phyloP scores from a whole-genome alignment of 1,140 invertebrate genomes.

The Cotesia glomerata region DNA sequence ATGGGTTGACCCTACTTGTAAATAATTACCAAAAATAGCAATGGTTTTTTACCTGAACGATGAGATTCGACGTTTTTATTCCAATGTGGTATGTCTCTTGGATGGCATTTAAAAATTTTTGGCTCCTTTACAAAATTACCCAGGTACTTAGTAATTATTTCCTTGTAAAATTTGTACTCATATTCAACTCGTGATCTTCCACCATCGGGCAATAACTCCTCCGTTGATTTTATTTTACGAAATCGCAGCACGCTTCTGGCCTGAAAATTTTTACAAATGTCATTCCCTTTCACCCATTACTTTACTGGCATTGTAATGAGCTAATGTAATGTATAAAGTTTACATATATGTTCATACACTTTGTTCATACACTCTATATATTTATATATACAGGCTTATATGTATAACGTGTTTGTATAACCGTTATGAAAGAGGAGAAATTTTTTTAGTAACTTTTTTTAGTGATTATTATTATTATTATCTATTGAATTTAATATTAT shows the following conservation, averaged over 20 bases:
- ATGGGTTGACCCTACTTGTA: no score
- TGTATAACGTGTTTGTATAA: not conserved
- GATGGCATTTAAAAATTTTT: constrained; percentile 47
- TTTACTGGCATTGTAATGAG: constrained; percentile 16
- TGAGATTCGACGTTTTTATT: constrained; percentile 37
- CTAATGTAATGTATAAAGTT: not conserved
- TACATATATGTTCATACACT: not conserved
- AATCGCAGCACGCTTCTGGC: constrained; percentile 57
- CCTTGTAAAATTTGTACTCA: constrained; percentile 56
- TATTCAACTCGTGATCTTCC: constrained; percentile 47
- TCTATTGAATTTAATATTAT: not conserved
- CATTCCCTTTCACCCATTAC: constrained; percentile 24
- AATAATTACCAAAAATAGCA: no score
- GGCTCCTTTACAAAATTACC: constrained; percentile 45
- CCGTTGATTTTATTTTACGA: constrained; percentile 48
- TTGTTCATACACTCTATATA: no score
- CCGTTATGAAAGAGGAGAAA: not conserved
- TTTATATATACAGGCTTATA: no score
- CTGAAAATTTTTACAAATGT: constrained; percentile 44
- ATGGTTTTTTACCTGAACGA: constrained; percentile 46
- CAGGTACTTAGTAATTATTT: constrained; percentile 58
- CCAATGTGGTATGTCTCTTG: constrained; percentile 39
- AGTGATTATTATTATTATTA: not conserved
- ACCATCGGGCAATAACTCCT: constrained; percentile 37
- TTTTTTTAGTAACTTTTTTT: not conserved